Evolutionary conservation across 53 echinoderm and acorn worm species (phyloP).

Genomic region (Apostichopus leukothele): DNA sequence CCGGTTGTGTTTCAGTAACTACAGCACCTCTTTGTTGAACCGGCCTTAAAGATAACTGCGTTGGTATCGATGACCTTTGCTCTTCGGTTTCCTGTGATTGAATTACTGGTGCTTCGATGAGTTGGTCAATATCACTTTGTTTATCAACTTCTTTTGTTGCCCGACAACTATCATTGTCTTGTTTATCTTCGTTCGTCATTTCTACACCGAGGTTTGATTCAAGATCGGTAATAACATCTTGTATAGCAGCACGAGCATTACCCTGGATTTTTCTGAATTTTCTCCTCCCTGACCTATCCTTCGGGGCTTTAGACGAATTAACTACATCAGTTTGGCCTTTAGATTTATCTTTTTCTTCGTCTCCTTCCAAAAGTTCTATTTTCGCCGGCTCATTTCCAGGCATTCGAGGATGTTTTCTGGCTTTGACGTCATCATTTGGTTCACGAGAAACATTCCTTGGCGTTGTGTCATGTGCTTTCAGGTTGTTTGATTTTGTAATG

Average conservation of each 20-base stretch:
- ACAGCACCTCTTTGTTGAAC: not conserved
- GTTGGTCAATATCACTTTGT: conserved; percentile 44
- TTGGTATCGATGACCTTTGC: conserved; percentile 24
- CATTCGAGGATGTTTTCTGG: not conserved
- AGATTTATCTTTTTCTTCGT: not conserved
- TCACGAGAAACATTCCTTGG: not conserved
- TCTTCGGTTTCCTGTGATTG: conserved; percentile 21
- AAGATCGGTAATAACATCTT: conserved; percentile 44
- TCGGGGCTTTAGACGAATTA: not conserved
- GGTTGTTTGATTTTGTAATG: not conserved
- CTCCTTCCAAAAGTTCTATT: not conserved
- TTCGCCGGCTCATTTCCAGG: not conserved
- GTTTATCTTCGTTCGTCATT: conserved; percentile 43
- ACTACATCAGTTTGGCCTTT: not conserved
- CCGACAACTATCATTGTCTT: conserved; percentile 13
- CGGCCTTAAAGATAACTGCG: not conserved
- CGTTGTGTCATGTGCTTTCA: not conserved
- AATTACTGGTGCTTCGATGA: conserved; percentile 16
- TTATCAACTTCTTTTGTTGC: conserved; percentile 25
- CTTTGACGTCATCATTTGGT: not conserved
- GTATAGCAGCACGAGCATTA: conserved; percentile 16
- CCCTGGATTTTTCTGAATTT: conserved; percentile 39
- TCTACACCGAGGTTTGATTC: conserved; percentile 42
- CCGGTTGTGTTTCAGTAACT: not conserved
- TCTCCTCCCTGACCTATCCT: conserved; percentile 34